Conservation (phyloP, 2,113 vertebrate species). For the Antidorcas marsupialis region DNA sequence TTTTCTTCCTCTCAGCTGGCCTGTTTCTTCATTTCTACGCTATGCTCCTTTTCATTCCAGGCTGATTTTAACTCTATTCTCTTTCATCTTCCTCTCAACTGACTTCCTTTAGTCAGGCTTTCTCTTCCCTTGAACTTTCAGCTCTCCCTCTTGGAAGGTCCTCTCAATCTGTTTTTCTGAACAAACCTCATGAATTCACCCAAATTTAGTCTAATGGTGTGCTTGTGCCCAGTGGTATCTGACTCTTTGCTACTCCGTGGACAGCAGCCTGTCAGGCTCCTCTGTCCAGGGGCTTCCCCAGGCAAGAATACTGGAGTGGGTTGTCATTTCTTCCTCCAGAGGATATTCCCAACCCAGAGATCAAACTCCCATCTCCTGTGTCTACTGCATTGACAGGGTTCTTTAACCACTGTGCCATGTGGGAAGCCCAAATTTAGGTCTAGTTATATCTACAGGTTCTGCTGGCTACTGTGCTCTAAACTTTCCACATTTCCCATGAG, state of each 20-base stretch:
- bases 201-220: neutral
- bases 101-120: neutral
- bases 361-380: neutral
- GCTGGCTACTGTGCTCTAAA: neutral
- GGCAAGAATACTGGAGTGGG: neutral
- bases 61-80: neutral
- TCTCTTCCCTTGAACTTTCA: neutral
- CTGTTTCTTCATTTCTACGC: neutral
- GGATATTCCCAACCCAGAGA: neutral
- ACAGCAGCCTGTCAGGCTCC: neutral
- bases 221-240: neutral
- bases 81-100: neutral
- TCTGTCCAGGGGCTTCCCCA: neutral
- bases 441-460: neutral
- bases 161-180: neutral
- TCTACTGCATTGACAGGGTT: neutral
- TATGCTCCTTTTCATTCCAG: fast-evolving
- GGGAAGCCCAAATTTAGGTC: neutral
- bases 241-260: neutral
- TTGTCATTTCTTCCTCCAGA: neutral
- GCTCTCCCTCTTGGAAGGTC: neutral
- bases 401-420: neutral
- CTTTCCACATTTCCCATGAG: neutral
- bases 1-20: neutral
- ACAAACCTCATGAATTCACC: neutral